Percentiles rank a stretch among this genome's conserved stretches.
phyloP scores from a whole-genome alignment of 2,113 vertebrate genomes.

The Sorex fumeus region DNA sequence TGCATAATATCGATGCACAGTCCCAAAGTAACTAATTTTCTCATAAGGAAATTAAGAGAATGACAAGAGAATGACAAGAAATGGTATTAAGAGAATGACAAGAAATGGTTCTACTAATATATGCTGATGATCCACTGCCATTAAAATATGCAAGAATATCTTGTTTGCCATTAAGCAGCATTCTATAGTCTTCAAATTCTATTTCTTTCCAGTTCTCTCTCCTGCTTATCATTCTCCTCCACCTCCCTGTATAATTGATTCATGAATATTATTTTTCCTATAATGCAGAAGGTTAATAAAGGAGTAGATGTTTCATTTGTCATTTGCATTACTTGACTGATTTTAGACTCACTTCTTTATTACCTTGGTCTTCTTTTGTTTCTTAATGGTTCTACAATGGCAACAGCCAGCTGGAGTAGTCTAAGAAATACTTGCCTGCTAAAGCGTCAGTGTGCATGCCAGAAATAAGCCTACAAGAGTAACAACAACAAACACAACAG shows the following conservation, averaged over 20 bases:
- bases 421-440: background rate
- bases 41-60: background rate
- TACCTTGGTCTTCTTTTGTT: constrained; percentile 18
- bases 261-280: background rate
- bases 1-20: background rate
- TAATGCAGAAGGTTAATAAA: background rate
- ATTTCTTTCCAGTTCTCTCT: background rate
- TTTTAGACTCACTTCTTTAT: background rate
- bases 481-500: background rate
- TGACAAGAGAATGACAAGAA: background rate
- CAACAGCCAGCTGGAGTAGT: background rate
- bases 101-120: background rate
- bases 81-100: background rate
- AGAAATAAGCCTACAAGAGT: constrained; percentile 29
- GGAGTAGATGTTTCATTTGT: background rate
- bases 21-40: constrained; percentile 4
- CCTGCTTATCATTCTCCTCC: background rate
- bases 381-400: background rate
- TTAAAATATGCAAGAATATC: background rate
- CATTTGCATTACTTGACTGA: background rate
- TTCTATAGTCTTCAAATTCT: background rate
- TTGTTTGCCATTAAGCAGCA: background rate
- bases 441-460: background rate
- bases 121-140: background rate
- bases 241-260: background rate